Conservation (phyloP, 2,113 vertebrate species). For the Indicator indicator region DNA sequence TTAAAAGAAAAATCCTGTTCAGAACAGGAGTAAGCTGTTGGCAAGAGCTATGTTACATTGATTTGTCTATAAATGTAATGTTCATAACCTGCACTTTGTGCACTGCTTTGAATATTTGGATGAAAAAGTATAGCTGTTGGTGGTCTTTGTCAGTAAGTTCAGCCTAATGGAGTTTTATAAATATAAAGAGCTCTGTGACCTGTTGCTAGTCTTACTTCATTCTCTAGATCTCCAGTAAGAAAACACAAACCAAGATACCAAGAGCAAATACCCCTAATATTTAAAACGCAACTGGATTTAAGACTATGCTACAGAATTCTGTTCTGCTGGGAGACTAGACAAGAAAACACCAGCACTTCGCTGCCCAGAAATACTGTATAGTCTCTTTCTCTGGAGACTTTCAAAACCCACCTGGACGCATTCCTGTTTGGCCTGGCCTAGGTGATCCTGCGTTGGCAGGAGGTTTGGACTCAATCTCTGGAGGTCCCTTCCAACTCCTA, state of each 20-base stretch:
- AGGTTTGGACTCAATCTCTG: too few species aligned
- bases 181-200: background rate
- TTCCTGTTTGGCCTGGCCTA: too few species aligned
- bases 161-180: background rate
- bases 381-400: too few species aligned
- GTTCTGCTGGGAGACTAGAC: background rate
- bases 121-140: background rate
- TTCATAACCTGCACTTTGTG: background rate
- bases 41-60: background rate
- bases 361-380: too few species aligned
- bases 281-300: background rate
- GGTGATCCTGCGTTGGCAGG: too few species aligned
- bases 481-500: too few species aligned
- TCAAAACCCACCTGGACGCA: too few species aligned
- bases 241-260: background rate
- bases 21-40: slow-evolving; percentile 10
- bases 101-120: background rate
- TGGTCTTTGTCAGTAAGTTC: background rate
- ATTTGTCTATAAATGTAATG: background rate
- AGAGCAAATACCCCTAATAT: background rate
- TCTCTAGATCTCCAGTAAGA: background rate
- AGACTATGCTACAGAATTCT: background rate
- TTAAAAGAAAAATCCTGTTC: slow-evolving; percentile 26
- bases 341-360: background rate
- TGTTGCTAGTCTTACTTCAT: background rate